Base-by-base conservation (phyloP, 2,888 invertebrate species). In the Drosophila phalerata region DNA sequence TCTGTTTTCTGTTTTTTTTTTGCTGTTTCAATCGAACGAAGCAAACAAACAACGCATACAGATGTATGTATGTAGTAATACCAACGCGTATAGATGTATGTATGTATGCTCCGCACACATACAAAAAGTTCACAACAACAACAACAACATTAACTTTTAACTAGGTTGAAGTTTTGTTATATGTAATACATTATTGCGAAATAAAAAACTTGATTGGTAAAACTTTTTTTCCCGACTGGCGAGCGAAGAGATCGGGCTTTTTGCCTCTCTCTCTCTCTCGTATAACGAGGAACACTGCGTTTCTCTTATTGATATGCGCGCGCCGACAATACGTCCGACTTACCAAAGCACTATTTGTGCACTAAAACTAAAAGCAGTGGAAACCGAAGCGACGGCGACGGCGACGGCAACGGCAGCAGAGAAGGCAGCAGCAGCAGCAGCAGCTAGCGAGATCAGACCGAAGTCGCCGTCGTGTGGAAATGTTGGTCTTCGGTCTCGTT, bases 141-240 rank as follows among this genome's bases (percentile, higher is more conserved):
- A 73, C 82, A 74, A 77, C 81, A 74, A 69, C 86, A 82, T 84
- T 86, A 82, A 82, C 87, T 82, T 78, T 85, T 85, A 85, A 85
- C 85, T 85, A 85, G 85, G 85, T 85, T 85, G 85, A 85, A 85
- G 85, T 85, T 85, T 88, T 79, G 81, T 85, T 85, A 85, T 78
- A 78, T 77, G 77, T 87, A 85, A 80, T 88, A 87, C 85, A 82
- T 79, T 88, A 88, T 85, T 85, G 86, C 85, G 85, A 88, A 85
- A 85, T 88, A 88, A 88, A 87, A 85, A 85, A 85, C 85, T 85
- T 85, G 85, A 85, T 85, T 88, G 85, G 88, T 85, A 88, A 85
- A 88, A 85, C 88, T 88, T 85, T 85, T 85, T 85, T 88, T 84
- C 79, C 86, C 79, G 75, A 77, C 74, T 70, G 78, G 73, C 63